Percentiles rank a stretch among this genome's conserved stretches.
phyloP scores from a whole-genome alignment of 2,797 vertebrate genomes.

The Knipowitschia caucasica region DNA sequence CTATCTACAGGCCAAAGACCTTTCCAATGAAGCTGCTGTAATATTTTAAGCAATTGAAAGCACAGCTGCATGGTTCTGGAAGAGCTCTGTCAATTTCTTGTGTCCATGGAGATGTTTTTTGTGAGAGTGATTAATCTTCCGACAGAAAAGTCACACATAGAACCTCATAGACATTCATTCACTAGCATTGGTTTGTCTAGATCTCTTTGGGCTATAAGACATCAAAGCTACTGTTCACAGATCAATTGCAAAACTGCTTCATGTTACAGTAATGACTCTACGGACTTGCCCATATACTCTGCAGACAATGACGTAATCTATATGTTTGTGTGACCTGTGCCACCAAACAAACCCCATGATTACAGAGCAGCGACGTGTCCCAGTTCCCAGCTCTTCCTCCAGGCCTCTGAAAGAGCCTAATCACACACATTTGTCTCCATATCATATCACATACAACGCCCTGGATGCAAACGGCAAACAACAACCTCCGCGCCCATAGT shows the following conservation, averaged over 20 bases:
- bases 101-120: too few relatives aligned
- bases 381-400: conserved; percentile 24
- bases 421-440: conserved; percentile 55
- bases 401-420: conserved; percentile 47
- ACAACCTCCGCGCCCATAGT: conserved; percentile 36
- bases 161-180: too few relatives aligned
- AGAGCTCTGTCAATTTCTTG: too few relatives aligned
- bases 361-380: conserved; percentile 36
- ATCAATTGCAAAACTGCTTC: not conserved
- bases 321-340: conserved; percentile 29
- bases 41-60: too few relatives aligned
- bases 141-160: too few relatives aligned
- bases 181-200: too few relatives aligned
- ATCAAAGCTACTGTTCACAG: not conserved
- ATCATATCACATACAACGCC: conserved; percentile 36
- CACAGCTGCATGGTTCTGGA: too few relatives aligned
- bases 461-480: conserved; percentile 47
- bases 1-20: too few relatives aligned
- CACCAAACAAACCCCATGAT: conserved; percentile 46
- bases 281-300: not conserved
- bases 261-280: not conserved
- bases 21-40: too few relatives aligned
- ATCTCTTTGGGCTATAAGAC: not conserved
- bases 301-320: not conserved
- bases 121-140: too few relatives aligned